Conservation (phyloP, 2,797 vertebrate genomes). For the Cirrhinus mrigala region DNA sequence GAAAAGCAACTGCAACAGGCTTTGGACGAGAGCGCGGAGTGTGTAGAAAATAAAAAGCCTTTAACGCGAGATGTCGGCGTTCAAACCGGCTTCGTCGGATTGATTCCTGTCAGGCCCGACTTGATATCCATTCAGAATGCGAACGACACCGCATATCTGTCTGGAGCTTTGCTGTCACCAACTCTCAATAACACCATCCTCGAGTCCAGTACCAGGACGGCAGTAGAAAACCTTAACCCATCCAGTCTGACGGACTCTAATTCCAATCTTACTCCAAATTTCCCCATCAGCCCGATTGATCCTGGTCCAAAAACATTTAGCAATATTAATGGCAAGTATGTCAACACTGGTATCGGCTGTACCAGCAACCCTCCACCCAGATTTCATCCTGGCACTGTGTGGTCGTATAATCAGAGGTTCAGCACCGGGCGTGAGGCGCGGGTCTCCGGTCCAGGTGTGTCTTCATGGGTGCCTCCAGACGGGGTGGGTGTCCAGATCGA, state of each 20-base stretch:
- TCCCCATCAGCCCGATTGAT: slow-evolving; percentile 63
- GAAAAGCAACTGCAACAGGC: slow-evolving; percentile 94
- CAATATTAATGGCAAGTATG: slow-evolving; percentile 68
- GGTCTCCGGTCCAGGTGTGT: slow-evolving; percentile 80
- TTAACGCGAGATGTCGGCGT: slow-evolving; percentile 82
- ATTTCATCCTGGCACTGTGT: slow-evolving; percentile 84
- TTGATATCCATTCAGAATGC: slow-evolving; percentile 66
- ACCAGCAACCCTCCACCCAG: slow-evolving; percentile 67
- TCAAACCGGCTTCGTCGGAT: slow-evolving; percentile 84
- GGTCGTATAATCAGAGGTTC: slow-evolving; percentile 87
- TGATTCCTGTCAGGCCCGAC: slow-evolving; percentile 71
- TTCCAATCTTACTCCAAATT: slow-evolving; percentile 67
- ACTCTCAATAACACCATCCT: slow-evolving; percentile 67
- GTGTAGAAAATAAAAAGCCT: slow-evolving; percentile 65
- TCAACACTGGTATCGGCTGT: slow-evolving; percentile 44
- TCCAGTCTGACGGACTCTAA: slow-evolving; percentile 50
- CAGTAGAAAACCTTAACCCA: slow-evolving; percentile 46
- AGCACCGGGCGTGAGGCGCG: slow-evolving; percentile 80
- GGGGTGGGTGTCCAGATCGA: slow-evolving; percentile 93
- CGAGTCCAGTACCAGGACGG: slow-evolving; percentile 60
- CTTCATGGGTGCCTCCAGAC: slow-evolving; percentile 85
- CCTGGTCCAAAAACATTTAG: slow-evolving; percentile 52
- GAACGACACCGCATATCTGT: slow-evolving; percentile 70
- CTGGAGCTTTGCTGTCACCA: slow-evolving; percentile 71
- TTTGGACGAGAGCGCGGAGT: slow-evolving; percentile 69